Percentiles rank a stretch among this genome's conserved stretches.
These are phyloP conservation scores for Barnardius zonarius DNA, from an alignment of 2,113 vertebrate species.

Conservation along the genomic window DNA sequence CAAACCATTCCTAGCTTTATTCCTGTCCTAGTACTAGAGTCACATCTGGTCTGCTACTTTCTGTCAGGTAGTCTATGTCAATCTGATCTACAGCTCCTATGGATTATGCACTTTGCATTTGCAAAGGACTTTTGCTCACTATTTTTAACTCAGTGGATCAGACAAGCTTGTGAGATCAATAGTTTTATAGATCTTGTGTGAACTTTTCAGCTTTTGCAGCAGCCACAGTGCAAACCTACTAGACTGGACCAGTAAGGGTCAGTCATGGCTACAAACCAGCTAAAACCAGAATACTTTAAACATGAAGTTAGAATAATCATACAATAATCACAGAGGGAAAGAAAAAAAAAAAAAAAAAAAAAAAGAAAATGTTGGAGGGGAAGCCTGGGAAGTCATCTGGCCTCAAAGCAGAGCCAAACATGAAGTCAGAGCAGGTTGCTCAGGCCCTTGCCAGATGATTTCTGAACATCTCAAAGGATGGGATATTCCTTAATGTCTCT, in stretches of 20 bases:
- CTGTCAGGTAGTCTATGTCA: neutral
- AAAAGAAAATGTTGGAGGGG: neutral
- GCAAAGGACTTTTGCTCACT: neutral
- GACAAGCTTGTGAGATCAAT: neutral
- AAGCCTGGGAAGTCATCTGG: neutral
- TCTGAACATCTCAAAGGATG: neutral
- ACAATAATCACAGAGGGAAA: neutral
- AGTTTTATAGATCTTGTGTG: neutral
- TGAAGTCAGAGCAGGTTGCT: neutral
- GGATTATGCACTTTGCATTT: neutral
- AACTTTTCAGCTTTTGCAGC: neutral
- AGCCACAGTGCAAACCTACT: neutral
- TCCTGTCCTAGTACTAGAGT: neutral
- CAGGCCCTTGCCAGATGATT: accelerated
- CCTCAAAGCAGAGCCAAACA: neutral
- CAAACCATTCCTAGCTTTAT: neutral
- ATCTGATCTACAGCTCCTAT: neutral
- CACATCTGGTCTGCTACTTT: neutral
- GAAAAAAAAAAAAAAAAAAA: no score
- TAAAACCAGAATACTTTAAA: neutral
- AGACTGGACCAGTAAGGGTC: neutral
- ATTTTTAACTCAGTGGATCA: neutral
- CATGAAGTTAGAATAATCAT: neutral
- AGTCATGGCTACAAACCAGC: neutral
- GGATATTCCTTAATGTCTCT: neutral